Evolutionary conservation across 2,113 vertebrate genomes (phyloP).

Genomic region (Orientallactaga bullata): DNA sequence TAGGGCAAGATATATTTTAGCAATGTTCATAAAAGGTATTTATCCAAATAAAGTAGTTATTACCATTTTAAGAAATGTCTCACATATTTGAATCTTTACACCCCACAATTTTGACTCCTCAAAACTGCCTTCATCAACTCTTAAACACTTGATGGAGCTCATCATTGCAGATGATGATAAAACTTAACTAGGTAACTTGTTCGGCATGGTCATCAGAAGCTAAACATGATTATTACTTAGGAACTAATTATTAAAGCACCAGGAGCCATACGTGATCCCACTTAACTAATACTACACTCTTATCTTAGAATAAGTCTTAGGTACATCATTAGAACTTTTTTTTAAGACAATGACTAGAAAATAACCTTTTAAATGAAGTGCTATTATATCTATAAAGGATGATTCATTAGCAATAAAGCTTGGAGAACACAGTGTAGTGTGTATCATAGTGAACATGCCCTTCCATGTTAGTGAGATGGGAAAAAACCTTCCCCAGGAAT

Average conservation of each 20-base stretch:
- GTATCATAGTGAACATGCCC: conserved; percentile 52
- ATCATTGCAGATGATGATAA: not conserved
- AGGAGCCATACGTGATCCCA: conserved; percentile 55
- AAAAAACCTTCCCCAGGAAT: conserved; percentile 73
- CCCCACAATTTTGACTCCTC: too few species aligned
- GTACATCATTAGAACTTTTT: conserved; percentile 82
- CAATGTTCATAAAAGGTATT: not conserved
- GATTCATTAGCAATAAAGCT: conserved; percentile 76
- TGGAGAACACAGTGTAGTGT: conserved; percentile 61
- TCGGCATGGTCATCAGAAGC: conserved; percentile 31
- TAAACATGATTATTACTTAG: conserved; percentile 53
- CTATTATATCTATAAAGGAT: conserved; percentile 77
- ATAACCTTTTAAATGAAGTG: conserved; percentile 82
- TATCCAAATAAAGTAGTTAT: not conserved
- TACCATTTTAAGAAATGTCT: not conserved
- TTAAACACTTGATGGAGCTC: not conserved
- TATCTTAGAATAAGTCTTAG: conserved; percentile 79
- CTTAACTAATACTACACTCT: conserved; percentile 4
- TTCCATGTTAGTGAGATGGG: conserved; percentile 56
- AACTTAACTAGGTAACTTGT: not conserved
- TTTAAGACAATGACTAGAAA: conserved; percentile 82
- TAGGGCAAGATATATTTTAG: not conserved
- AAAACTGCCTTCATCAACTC: not conserved
- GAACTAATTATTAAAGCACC: conserved; percentile 57
- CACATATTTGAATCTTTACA: not conserved